Percentiles rank a stretch among this genome's conserved stretches.
These are phyloP conservation scores for Pica pica DNA, from an alignment of 2,113 vertebrate genomes.

Conservation along the genomic window DNA sequence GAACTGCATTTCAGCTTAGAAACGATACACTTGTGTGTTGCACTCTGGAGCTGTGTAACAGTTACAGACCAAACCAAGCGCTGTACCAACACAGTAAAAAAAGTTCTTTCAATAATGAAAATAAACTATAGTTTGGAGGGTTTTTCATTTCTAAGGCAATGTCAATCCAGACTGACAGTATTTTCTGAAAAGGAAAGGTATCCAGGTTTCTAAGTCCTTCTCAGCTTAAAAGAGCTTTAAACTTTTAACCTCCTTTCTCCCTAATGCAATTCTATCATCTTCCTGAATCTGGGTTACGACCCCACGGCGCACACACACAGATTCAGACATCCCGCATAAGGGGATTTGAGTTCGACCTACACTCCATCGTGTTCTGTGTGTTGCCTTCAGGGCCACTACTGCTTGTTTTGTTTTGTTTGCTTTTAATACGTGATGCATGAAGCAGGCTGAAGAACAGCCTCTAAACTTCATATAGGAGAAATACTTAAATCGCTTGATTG, in stretches of 20 bases:
- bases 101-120: not conserved
- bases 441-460: not conserved
- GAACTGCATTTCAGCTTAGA: not conserved
- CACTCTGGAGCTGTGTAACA: not conserved
- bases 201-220: not conserved
- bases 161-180: not conserved
- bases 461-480: not conserved
- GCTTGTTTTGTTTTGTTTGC: not conserved
- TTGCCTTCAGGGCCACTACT: not conserved
- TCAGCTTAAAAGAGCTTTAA: not conserved
- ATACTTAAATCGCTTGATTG: accelerated
- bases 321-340: not conserved
- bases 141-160: not conserved
- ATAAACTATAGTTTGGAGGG: not conserved
- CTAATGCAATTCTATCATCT: not conserved
- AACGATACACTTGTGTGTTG: not conserved
- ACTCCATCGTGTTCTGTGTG: not conserved
- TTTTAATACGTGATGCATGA: not conserved
- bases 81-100: not conserved
- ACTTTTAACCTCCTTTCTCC: not conserved
- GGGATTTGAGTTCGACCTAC: not conserved
- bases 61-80: not conserved
- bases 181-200: not conserved
- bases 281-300: accelerated
- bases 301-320: not conserved